These are phyloP conservation scores for Axea sp. DNA, from an alignment of 2,888 invertebrate genomes.

Conservation along the genomic window DNA sequence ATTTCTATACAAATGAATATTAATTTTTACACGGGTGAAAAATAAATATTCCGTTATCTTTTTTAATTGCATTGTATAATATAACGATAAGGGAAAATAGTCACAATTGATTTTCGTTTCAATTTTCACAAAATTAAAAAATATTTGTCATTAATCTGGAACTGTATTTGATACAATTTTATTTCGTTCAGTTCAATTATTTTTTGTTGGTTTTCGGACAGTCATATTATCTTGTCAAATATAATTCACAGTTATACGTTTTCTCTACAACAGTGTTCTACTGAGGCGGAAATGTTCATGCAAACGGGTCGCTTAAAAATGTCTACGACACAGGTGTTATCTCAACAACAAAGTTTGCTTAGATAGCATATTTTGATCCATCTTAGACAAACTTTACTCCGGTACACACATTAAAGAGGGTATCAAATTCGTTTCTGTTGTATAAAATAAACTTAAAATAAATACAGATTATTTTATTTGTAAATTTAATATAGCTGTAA, in stretches of 20 bases:
- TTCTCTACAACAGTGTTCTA: conserved; percentile 4
- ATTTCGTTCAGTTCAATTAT: neutral
- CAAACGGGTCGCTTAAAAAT: conserved; percentile 26
- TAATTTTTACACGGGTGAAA: neutral
- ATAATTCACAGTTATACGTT: conserved; percentile 4
- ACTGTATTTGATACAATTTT: neutral
- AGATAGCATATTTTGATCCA: conserved; percentile 12
- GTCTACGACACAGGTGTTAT: conserved; percentile 30
- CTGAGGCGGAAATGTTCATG: conserved; percentile 20
- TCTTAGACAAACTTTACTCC: conserved; percentile 16
- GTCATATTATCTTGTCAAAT: conserved; percentile 5
- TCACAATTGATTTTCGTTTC: conserved; percentile 1
- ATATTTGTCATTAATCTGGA: conserved; percentile 6
- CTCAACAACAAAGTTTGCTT: conserved; percentile 30
- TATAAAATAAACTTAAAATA: too few species aligned
- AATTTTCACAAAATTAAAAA: conserved; percentile 7
- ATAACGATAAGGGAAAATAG: neutral
- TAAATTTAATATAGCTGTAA: too few species aligned
- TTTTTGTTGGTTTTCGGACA: conserved; percentile 1
- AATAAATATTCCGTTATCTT: neutral
- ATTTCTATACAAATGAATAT: neutral
- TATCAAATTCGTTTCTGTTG: neutral
- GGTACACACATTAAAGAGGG: conserved; percentile 5
- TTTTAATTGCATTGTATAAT: too few species aligned
- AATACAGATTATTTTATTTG: too few species aligned